Conservation (phyloP, 2,113 vertebrate species). For the Lota lota region DNA sequence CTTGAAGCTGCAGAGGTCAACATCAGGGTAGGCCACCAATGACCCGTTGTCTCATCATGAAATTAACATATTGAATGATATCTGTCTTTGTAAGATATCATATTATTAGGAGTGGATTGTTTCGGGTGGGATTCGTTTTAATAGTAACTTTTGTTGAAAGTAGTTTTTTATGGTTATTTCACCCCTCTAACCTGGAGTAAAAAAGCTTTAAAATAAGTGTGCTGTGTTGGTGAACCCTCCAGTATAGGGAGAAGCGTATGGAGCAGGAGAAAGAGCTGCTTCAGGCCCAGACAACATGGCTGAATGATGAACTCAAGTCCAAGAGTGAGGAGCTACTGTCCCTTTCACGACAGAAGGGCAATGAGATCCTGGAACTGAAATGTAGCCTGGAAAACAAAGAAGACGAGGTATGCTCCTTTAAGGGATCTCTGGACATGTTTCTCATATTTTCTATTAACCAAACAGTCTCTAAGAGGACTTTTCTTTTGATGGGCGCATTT, state of each 20-base stretch:
- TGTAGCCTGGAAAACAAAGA: conserved; percentile 89
- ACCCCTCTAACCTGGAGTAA: background rate
- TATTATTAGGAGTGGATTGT: background rate
- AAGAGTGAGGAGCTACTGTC: conserved; percentile 92
- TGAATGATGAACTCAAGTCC: conserved; percentile 85
- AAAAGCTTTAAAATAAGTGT: background rate
- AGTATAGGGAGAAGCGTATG: conserved; percentile 94
- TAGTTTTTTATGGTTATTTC: background rate
- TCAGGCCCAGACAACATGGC: conserved; percentile 84
- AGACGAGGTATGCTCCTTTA: conserved; percentile 78
- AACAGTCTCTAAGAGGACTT: background rate
- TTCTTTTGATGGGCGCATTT: conserved; percentile 12
- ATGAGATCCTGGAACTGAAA: conserved; percentile 89
- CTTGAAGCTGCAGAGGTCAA: conserved; percentile 91
- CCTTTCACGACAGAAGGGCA: conserved; percentile 86
- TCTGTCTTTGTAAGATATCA: background rate
- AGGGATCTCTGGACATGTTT: background rate
- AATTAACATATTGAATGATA: background rate
- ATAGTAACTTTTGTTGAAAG: background rate
- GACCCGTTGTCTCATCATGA: background rate
- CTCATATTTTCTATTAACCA: background rate
- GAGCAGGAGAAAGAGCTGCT: conserved; percentile 93
- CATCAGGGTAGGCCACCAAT: conserved; percentile 77
- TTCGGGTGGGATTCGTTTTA: background rate
- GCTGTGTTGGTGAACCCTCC: conserved; percentile 17